A percentile compares a stretch with the other conserved stretches of the same genome.
phyloP scores from a whole-genome alignment of 2,888 invertebrate genomes.

The Xylocampa areola region DNA sequence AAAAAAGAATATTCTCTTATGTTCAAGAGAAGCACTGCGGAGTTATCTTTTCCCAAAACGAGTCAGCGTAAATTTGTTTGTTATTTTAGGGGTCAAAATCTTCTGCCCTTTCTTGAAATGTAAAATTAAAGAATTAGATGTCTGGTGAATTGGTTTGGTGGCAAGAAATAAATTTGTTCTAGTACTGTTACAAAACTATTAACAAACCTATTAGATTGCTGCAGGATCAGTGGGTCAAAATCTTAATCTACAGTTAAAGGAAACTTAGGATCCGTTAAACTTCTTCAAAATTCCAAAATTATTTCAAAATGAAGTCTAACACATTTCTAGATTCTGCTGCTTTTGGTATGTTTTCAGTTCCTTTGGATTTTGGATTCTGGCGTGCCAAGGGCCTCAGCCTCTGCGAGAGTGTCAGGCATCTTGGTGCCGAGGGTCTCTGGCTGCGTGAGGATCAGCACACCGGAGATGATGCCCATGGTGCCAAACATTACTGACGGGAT shows the following conservation, averaged over 20 bases:
- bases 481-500: constrained; percentile 90
- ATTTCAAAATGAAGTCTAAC: neutral
- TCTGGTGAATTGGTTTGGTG: too few relatives aligned
- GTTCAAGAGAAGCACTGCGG: too few relatives aligned
- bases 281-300: neutral
- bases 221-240: too few relatives aligned
- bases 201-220: too few relatives aligned
- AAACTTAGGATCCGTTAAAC: neutral
- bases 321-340: constrained; percentile 12
- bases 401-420: constrained; percentile 90
- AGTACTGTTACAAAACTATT: too few relatives aligned
- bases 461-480: constrained; percentile 85
- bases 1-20: too few relatives aligned
- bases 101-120: too few relatives aligned
- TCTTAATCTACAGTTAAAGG: neutral
- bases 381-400: constrained; percentile 84
- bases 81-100: too few relatives aligned
- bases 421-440: constrained; percentile 91
- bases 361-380: constrained; percentile 54
- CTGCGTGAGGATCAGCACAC: constrained; percentile 89
- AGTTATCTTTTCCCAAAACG: too few relatives aligned
- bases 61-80: too few relatives aligned
- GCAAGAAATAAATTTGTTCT: too few relatives aligned
- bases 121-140: too few relatives aligned
- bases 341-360: constrained; percentile 15